phyloP scores from a whole-genome alignment of 2,797 vertebrate genomes.

The Lerista edwardsae region DNA sequence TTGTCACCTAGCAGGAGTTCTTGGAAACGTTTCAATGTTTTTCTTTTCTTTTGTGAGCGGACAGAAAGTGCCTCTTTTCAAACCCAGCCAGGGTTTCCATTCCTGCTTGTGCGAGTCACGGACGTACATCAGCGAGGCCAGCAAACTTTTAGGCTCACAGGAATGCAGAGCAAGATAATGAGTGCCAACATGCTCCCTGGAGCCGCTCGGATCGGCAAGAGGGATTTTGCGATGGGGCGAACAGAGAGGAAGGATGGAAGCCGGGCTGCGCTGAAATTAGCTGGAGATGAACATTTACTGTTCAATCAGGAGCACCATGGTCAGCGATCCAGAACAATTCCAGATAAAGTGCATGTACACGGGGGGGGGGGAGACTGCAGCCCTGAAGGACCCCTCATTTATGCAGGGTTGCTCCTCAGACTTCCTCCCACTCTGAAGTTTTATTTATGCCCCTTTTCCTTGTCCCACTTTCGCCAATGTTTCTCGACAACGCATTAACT shows the following conservation, averaged over 20 bases:
- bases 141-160: conserved; percentile 55
- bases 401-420: conserved; percentile 49
- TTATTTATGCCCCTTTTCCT: conserved; percentile 73
- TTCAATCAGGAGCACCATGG: not conserved
- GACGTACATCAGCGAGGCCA: conserved; percentile 58
- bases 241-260: not conserved
- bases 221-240: conserved; percentile 35
- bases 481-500: conserved; percentile 86
- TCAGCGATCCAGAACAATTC: conserved; percentile 32
- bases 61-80: conserved; percentile 67
- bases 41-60: conserved; percentile 65
- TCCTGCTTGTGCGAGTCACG: conserved; percentile 54
- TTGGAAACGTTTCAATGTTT: conserved; percentile 63
- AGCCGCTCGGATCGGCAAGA: conserved; percentile 41
- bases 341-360: not conserved
- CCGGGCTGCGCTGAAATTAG: not conserved
- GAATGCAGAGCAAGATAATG: conserved; percentile 54
- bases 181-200: conserved; percentile 42
- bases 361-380: too few species aligned
- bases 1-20: conserved; percentile 65
- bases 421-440: conserved; percentile 73
- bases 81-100: conserved; percentile 64
- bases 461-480: conserved; percentile 77
- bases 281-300: conserved; percentile 24
- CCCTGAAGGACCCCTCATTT: conserved; percentile 45